A percentile compares a stretch with the other conserved stretches of the same genome.
These are phyloP conservation scores for Sciaenops ocellatus DNA, from an alignment of 2,797 vertebrate species.

Conservation along the genomic window DNA sequence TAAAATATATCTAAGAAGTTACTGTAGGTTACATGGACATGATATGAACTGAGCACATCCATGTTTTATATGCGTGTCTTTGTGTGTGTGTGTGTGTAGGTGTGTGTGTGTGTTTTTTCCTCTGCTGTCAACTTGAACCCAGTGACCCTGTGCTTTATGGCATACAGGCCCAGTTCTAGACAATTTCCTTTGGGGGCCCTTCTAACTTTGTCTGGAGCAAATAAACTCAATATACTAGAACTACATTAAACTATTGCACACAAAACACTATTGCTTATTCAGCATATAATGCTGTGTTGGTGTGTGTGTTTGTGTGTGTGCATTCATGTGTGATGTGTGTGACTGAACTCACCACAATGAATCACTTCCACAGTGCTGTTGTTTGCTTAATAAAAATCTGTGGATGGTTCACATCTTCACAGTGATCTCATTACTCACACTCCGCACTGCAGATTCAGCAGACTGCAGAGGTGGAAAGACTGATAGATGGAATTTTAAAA, in stretches of 20 bases:
- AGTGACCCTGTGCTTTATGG: background rate
- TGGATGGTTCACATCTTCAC: background rate
- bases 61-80: too few relatives aligned
- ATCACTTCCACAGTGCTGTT: background rate
- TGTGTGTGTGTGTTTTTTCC: background rate
- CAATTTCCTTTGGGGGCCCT: too few relatives aligned
- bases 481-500: background rate
- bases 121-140: constrained; percentile 24
- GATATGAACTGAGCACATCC: too few relatives aligned
- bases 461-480: background rate
- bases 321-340: constrained; percentile 5
- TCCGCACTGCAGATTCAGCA: background rate
- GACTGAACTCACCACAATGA: background rate
- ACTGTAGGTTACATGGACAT: too few relatives aligned
- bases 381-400: background rate
- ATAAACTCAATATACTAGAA: too few relatives aligned
- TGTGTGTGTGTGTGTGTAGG: too few relatives aligned
- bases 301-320: background rate
- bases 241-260: too few relatives aligned
- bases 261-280: too few relatives aligned
- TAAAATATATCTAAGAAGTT: too few relatives aligned
- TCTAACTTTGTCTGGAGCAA: too few relatives aligned
- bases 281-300: too few relatives aligned
- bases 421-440: background rate
- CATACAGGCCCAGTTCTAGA: too few relatives aligned